These are phyloP conservation scores for Cinclus cinclus DNA, from an alignment of 2,113 vertebrate species.

Conservation along the genomic window DNA sequence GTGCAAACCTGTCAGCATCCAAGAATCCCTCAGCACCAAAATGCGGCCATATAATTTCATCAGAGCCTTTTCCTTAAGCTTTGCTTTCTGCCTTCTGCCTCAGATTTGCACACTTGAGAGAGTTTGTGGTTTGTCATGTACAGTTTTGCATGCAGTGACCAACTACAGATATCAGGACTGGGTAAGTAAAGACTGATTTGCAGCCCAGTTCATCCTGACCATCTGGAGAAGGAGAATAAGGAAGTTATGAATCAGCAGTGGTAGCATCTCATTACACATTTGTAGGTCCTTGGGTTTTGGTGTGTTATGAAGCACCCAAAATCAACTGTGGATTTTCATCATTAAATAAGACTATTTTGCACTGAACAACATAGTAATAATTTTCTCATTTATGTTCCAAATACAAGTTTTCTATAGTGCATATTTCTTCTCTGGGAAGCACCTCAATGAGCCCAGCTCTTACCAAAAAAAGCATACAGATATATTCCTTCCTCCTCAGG, in stretches of 20 bases:
- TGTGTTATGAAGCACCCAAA: not conserved
- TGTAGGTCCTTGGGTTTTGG: not conserved
- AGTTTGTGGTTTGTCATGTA: not conserved
- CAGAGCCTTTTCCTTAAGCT: not conserved
- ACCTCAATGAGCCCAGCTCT: not conserved
- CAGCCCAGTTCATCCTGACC: not conserved
- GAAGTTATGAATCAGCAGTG: not conserved
- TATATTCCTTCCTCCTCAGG: not conserved
- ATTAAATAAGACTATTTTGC: not conserved
- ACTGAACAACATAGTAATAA: not conserved
- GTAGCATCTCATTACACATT: not conserved
- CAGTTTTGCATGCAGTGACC: not conserved
- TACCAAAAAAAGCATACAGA: fast-evolving
- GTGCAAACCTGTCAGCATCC: not conserved
- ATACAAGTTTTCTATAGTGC: fast-evolving
- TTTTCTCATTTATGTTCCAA: not conserved
- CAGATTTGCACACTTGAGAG: not conserved
- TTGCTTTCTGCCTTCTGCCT: not conserved
- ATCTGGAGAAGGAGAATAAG: not conserved
- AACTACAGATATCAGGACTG: not conserved
- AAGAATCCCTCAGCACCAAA: not conserved
- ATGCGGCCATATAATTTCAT: fast-evolving
- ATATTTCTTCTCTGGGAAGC: not conserved
- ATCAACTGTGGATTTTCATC: fast-evolving
- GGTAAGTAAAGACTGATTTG: not conserved